phyloP scores from a whole-genome alignment of 2,113 vertebrate genomes.

The Solenodon paradoxus region DNA sequence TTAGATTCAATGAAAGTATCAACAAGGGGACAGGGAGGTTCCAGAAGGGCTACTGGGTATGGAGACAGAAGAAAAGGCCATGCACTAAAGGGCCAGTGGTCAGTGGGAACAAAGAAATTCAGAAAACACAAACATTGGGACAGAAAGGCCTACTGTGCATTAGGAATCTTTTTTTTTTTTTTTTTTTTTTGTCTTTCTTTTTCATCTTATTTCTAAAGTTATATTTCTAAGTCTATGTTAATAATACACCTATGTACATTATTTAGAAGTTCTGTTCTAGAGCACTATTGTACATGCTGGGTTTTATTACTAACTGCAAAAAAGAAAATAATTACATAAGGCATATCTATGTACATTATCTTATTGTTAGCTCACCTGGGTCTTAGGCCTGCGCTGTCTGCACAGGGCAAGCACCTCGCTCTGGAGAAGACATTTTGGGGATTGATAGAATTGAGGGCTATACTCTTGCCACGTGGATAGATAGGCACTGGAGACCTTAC shows the following conservation, averaged over 20 bases:
- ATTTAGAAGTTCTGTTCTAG: slow-evolving; percentile 88
- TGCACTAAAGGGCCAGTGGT: slow-evolving; percentile 64
- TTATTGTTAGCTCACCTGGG: slow-evolving; percentile 70
- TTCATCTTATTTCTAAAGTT: slow-evolving; percentile 85
- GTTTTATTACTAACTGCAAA: slow-evolving; percentile 84
- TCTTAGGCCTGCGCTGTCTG: slow-evolving; percentile 65
- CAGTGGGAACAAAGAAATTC: slow-evolving; percentile 22
- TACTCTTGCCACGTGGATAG: neutral
- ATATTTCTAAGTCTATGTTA: slow-evolving; percentile 83
- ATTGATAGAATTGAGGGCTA: slow-evolving; percentile 28
- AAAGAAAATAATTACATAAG: slow-evolving; percentile 89
- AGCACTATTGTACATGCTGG: slow-evolving; percentile 93
- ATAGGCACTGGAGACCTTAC: slow-evolving; percentile 32
- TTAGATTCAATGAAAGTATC: slow-evolving; percentile 76
- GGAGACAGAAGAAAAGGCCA: slow-evolving; percentile 75
- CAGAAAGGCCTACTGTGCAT: slow-evolving; percentile 71
- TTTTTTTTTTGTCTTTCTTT: slow-evolving; percentile 90
- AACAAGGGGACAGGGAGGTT: slow-evolving; percentile 73
- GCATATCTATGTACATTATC: slow-evolving; percentile 92
- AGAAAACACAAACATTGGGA: slow-evolving; percentile 68
- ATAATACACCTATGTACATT: slow-evolving; percentile 88
- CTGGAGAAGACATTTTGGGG: slow-evolving; percentile 16
- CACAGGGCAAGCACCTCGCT: slow-evolving; percentile 8
- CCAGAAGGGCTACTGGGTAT: slow-evolving; percentile 79
- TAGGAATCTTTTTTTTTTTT: slow-evolving; percentile 65